Conservation (phyloP, 2,797 vertebrate genomes). For the Linurgus olivaceus region DNA sequence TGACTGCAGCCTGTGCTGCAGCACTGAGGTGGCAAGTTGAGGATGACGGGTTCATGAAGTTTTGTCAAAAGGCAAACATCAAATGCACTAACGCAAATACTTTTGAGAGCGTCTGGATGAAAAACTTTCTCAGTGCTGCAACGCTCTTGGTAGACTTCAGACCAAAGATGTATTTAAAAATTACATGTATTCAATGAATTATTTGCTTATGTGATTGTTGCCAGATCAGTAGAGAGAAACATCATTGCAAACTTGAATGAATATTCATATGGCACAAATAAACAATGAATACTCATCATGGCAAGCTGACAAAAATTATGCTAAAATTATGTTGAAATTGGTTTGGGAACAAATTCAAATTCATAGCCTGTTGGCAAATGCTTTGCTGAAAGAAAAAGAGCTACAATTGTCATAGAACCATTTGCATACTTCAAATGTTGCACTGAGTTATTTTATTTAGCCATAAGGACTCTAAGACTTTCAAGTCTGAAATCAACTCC, state of each 20-base stretch:
- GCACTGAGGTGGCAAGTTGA: background rate
- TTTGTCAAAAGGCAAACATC: background rate
- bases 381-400: background rate
- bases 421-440: slow-evolving; percentile 1
- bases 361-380: slow-evolving; percentile 31
- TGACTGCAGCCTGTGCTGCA: background rate
- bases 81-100: background rate
- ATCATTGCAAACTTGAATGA: slow-evolving; percentile 21
- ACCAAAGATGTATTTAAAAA: slow-evolving; percentile 24
- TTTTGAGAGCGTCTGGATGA: background rate
- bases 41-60: background rate
- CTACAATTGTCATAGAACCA: slow-evolving; percentile 7
- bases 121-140: background rate
- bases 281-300: slow-evolving; percentile 26
- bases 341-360: slow-evolving; percentile 36
- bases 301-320: slow-evolving; percentile 38
- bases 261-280: slow-evolving; percentile 24
- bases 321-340: slow-evolving; percentile 40
- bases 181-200: background rate
- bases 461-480: background rate
- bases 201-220: slow-evolving; percentile 1
- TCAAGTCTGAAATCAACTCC: background rate
- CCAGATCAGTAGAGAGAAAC: slow-evolving; percentile 38
- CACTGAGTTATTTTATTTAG: background rate
- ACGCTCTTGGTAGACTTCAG: background rate